phyloP scores from a whole-genome alignment of 2,888 invertebrate genomes.

The Melieria picta region DNA sequence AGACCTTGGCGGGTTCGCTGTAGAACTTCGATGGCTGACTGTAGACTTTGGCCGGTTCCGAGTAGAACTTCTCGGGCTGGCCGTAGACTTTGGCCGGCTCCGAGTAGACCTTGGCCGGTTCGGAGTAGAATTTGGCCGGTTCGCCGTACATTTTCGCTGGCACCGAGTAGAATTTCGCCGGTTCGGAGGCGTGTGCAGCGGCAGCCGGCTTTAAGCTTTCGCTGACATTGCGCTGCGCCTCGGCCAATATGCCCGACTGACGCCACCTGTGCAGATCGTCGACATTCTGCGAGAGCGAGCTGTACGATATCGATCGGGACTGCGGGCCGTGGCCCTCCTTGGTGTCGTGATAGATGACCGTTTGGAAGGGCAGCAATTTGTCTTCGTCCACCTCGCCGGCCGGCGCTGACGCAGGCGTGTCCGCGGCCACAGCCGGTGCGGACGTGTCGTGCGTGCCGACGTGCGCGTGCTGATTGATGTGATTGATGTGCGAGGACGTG shows the following conservation, averaged over 20 bases:
- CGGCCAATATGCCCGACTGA: conserved; percentile 57
- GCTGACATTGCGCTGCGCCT: conserved; percentile 61
- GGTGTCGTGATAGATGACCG: conserved; percentile 68
- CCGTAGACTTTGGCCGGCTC: conserved; percentile 70
- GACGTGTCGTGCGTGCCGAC: conserved; percentile 44
- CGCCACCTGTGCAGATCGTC: conserved; percentile 58
- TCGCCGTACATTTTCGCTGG: conserved; percentile 68
- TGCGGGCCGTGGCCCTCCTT: conserved; percentile 59
- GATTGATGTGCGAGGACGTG: conserved; percentile 41
- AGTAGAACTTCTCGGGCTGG: conserved; percentile 68
- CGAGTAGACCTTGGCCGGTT: conserved; percentile 71
- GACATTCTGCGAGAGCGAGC: conserved; percentile 67
- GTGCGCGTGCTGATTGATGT: conserved; percentile 24
- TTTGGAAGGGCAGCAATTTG: conserved; percentile 68
- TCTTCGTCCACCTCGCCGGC: conserved; percentile 47
- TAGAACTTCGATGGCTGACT: conserved; percentile 72
- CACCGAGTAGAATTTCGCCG: conserved; percentile 69
- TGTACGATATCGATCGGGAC: conserved; percentile 70
- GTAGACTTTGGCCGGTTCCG: conserved; percentile 68
- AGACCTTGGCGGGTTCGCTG: conserved; percentile 70
- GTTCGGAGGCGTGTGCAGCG: conserved; percentile 60
- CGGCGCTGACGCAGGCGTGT: neutral
- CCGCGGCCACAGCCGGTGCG: conserved; percentile 31
- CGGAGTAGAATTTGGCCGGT: conserved; percentile 69
- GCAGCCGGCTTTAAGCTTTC: conserved; percentile 54